A percentile compares a stretch with the other conserved stretches of the same genome.
Conservation (phyloP, 1,140 invertebrate genomes). For the Pseudomyrmex gracilis region DNA sequence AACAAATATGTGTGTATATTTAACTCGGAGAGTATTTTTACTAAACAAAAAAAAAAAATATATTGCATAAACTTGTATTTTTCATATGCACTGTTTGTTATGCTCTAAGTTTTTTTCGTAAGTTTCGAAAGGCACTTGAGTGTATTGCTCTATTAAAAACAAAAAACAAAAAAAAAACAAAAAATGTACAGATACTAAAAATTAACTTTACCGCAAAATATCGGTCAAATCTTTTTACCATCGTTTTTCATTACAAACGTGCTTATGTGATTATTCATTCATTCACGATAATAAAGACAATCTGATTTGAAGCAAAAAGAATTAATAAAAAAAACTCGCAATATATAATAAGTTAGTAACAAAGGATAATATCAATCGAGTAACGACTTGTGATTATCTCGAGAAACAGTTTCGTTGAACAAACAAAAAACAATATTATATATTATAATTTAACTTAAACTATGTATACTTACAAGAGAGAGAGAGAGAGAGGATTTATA, state of each 20-base stretch:
- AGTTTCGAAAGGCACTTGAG: background rate
- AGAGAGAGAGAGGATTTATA: too few species aligned
- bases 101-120: background rate
- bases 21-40: background rate
- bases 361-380: background rate
- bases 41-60: slow-evolving; percentile 25
- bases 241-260: slow-evolving; percentile 16
- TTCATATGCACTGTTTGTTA: background rate
- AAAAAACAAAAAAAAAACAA: background rate
- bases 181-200: background rate
- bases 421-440: background rate
- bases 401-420: background rate
- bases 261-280: slow-evolving; percentile 10
- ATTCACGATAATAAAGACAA: slow-evolving; percentile 6
- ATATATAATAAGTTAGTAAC: slow-evolving; percentile 1
- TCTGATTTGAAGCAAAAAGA: slow-evolving; percentile 1
- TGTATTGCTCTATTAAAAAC: background rate
- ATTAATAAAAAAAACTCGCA: slow-evolving; percentile 17
- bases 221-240: background rate
- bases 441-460: background rate
- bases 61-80: background rate
- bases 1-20: background rate
- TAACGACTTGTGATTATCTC: background rate
- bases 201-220: background rate
- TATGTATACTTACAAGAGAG: too few species aligned